Evolutionary conservation across 2,888 invertebrate genomes (phyloP).

Genomic region (Conomelus anceps): DNA sequence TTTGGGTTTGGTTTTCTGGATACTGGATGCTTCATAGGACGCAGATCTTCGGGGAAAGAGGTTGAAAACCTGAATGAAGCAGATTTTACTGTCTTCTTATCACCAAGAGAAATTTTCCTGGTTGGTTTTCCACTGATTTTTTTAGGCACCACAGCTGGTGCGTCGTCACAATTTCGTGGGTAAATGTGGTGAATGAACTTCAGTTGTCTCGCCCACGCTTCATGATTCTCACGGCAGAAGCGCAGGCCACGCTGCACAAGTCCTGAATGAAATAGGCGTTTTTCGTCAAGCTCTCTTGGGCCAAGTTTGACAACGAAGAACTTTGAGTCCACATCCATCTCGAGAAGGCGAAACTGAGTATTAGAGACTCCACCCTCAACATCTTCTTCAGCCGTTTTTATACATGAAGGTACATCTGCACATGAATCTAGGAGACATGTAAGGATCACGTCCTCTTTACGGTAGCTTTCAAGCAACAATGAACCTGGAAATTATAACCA

Average conservation of each 20-base stretch:
- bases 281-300: slow-evolving; percentile 43
- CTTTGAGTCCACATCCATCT: slow-evolving; percentile 38
- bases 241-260: slow-evolving; percentile 46
- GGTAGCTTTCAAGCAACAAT: slow-evolving; percentile 41
- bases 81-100: slow-evolving; percentile 38
- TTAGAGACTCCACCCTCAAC: slow-evolving; percentile 26
- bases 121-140: slow-evolving; percentile 36
- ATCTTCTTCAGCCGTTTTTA: slow-evolving; percentile 13
- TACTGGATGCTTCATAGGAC: slow-evolving; percentile 21
- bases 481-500: slow-evolving; percentile 40
- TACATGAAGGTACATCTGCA: slow-evolving; percentile 6
- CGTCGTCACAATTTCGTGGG: slow-evolving; percentile 31
- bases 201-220: slow-evolving; percentile 42
- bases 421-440: slow-evolving; percentile 44
- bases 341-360: slow-evolving; percentile 39
- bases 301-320: slow-evolving; percentile 34
- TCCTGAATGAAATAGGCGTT: slow-evolving; percentile 44
- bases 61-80: slow-evolving; percentile 42
- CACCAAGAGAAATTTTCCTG: slow-evolving; percentile 28
- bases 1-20: not conserved
- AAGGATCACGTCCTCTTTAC: slow-evolving; percentile 45
- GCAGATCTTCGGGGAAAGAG: slow-evolving; percentile 23
- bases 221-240: slow-evolving; percentile 44
- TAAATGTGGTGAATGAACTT: slow-evolving; percentile 36
- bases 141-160: slow-evolving; percentile 37